Conservation (phyloP, 2,888 invertebrate species). For the Apamea anceps region DNA sequence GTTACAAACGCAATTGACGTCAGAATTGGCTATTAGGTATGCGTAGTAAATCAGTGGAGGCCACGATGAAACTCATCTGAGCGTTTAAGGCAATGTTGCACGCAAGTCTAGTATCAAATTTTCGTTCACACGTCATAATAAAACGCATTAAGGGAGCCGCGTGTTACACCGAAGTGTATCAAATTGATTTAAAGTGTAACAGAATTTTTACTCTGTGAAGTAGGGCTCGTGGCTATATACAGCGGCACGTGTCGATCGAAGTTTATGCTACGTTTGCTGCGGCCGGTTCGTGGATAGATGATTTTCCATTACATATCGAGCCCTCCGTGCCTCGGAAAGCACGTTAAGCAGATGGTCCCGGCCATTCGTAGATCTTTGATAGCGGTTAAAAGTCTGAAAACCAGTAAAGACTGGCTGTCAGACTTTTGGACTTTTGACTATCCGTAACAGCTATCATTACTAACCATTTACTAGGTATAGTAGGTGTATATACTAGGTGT, state of each 20-base stretch:
- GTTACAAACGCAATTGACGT: conserved; percentile 74
- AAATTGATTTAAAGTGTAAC: conserved; percentile 18
- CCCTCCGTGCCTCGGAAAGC: too few relatives aligned
- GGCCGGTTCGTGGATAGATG: not conserved
- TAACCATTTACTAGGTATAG: too few relatives aligned
- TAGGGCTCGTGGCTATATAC: not conserved
- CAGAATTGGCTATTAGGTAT: conserved; percentile 80
- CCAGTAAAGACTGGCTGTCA: not conserved
- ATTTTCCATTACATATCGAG: too few relatives aligned
- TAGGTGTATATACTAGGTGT: not conserved
- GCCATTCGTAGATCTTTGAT: not conserved
- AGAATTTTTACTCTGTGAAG: not conserved
- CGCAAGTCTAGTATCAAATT: conserved; percentile 84
- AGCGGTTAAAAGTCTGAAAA: not conserved
- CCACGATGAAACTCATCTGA: conserved; percentile 76
- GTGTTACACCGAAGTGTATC: conserved; percentile 73
- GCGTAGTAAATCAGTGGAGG: conserved; percentile 75
- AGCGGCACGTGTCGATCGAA: not conserved
- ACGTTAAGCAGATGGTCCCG: too few relatives aligned
- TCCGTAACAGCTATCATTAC: too few relatives aligned
- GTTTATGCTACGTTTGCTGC: not conserved
- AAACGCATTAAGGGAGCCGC: conserved; percentile 79
- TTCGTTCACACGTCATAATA: conserved; percentile 86
- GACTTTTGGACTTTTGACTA: too few relatives aligned
- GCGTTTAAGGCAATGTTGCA: conserved; percentile 76